Conservation (phyloP, 2,797 vertebrate genomes). For the Spea hammondii region DNA sequence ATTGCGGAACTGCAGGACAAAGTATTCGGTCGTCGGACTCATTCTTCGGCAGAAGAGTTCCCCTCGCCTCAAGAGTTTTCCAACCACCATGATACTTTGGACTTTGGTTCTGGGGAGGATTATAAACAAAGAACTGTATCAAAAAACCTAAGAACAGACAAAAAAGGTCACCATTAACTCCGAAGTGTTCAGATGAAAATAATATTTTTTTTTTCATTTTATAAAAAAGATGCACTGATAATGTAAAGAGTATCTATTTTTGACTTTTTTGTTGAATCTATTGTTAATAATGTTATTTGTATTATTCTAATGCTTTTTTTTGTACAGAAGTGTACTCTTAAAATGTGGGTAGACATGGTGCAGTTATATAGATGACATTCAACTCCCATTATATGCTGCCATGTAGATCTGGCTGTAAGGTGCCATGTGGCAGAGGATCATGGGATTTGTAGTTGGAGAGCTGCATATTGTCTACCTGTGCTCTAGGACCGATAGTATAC, state of each 20-base stretch:
- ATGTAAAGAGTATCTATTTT: conserved; percentile 56
- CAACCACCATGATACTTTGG: conserved; percentile 77
- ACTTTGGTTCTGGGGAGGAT: conserved; percentile 87
- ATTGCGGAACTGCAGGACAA: conserved; percentile 87
- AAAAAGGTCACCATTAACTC: conserved; percentile 66
- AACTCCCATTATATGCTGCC: too few species aligned
- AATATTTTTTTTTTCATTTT: conserved; percentile 50
- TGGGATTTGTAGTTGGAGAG: not conserved
- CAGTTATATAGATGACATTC: not conserved
- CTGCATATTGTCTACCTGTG: not conserved
- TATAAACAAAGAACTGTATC: conserved; percentile 69
- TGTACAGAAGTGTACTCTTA: conserved; percentile 54
- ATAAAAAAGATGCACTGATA: conserved; percentile 64
- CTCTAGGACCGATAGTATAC: not conserved
- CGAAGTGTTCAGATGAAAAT: conserved; percentile 42
- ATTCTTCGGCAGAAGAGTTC: conserved; percentile 78
- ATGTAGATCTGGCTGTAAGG: not conserved
- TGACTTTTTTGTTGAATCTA: conserved; percentile 46
- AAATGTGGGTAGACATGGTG: conserved; percentile 1
- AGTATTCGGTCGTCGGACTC: conserved; percentile 77
- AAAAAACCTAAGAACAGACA: conserved; percentile 71
- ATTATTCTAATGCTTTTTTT: conserved; percentile 52
- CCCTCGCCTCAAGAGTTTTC: conserved; percentile 78
- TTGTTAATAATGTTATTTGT: conserved; percentile 54
- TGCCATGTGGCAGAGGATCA: not conserved